These are phyloP conservation scores for Sinella curviseta DNA, from an alignment of 1,140 invertebrate genomes.

Conservation along the genomic window DNA sequence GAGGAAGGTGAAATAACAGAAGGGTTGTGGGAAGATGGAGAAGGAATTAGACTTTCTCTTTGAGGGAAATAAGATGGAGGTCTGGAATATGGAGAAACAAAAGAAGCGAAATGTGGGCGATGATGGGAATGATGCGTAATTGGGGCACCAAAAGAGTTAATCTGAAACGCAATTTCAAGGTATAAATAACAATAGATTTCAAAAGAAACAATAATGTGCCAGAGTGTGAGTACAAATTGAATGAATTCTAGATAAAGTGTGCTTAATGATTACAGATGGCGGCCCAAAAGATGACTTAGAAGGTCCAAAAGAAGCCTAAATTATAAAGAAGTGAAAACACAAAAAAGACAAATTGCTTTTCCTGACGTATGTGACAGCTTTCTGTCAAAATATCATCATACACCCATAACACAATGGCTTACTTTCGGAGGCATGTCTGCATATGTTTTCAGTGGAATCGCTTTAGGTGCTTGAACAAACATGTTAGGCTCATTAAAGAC, in stretches of 20 bases:
- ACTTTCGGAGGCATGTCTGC: constrained; percentile 36
- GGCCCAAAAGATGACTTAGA: constrained; percentile 36
- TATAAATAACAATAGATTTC: too few species aligned
- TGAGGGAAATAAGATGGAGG: constrained; percentile 1
- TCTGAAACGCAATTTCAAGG: background rate
- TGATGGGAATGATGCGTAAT: background rate
- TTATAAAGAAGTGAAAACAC: background rate
- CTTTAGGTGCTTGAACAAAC: constrained; percentile 48
- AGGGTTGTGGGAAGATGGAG: background rate
- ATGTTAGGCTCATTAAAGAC: constrained; percentile 54
- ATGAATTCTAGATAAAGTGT: background rate
- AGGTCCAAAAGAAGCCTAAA: constrained; percentile 17
- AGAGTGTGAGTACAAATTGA: too few species aligned
- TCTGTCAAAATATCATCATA: background rate
- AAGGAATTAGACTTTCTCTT: background rate
- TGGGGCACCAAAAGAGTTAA: background rate
- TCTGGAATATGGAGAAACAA: background rate
- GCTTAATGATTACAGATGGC: constrained; percentile 11
- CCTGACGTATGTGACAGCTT: too few species aligned
- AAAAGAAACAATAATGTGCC: too few species aligned
- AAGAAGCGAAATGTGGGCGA: background rate
- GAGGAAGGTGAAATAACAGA: background rate
- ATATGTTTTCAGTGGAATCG: constrained; percentile 20
- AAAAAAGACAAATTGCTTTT: too few species aligned
- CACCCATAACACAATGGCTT: background rate